These are phyloP conservation scores for Diabrotica balteata DNA, from an alignment of 2,888 invertebrate genomes.

Conservation along the genomic window DNA sequence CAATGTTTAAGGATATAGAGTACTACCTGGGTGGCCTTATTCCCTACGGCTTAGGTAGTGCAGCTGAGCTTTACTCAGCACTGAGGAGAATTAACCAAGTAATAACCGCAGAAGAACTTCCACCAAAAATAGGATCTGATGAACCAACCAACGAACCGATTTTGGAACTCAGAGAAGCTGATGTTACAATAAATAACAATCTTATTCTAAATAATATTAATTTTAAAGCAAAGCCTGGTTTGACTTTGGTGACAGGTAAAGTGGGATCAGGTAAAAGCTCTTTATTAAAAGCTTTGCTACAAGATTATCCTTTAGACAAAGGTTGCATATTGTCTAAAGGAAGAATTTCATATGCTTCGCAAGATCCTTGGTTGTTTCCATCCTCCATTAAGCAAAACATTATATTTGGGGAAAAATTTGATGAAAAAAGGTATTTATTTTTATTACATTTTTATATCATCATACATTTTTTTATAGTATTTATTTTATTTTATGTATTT, in stretches of 20 bases:
- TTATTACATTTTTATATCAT: too few relatives aligned
- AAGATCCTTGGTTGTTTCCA: conserved; percentile 54
- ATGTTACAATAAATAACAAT: conserved; percentile 43
- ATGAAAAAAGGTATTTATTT: conserved; percentile 42
- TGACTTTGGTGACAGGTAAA: conserved; percentile 67
- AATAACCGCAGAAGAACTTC: conserved; percentile 35
- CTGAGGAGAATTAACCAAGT: conserved; percentile 40
- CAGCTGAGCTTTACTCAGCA: conserved; percentile 46
- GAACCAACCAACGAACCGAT: conserved; percentile 23
- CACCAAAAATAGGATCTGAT: conserved; percentile 16
- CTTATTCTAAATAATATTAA: conserved; percentile 58
- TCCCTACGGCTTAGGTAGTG: conserved; percentile 69
- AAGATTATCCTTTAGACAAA: conserved; percentile 44
- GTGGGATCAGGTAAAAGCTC: conserved; percentile 59
- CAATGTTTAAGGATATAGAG: conserved; percentile 55
- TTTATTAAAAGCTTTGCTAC: conserved; percentile 47
- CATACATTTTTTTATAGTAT: too few relatives aligned
- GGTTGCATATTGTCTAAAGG: conserved; percentile 43
- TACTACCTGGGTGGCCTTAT: conserved; percentile 89
- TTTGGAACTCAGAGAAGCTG: conserved; percentile 29
- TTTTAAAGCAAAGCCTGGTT: conserved; percentile 56
- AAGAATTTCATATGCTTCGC: conserved; percentile 49
- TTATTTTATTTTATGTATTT: too few relatives aligned
- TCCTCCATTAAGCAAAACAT: conserved; percentile 52
- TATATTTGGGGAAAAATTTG: conserved; percentile 54